Conservation (phyloP, 2,797 vertebrate species). For the Chrysocyon brachyurus region DNA sequence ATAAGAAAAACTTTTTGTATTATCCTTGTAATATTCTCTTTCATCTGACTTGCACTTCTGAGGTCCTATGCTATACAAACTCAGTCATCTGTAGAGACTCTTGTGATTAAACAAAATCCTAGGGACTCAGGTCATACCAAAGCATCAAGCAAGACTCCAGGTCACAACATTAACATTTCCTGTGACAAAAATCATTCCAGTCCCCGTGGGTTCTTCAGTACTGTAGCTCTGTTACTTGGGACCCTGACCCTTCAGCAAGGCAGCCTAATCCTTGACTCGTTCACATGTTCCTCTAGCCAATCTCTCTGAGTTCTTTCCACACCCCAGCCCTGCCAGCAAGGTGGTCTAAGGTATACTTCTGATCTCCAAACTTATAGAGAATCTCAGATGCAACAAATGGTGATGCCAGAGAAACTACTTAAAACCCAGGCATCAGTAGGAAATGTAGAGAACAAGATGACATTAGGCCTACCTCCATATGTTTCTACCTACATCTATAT, state of each 20-base stretch:
- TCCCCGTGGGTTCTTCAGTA: not conserved
- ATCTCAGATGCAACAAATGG: not conserved
- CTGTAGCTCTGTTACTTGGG: not conserved
- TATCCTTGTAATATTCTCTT: not conserved
- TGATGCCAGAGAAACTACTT: not conserved
- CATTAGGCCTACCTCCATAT: not conserved
- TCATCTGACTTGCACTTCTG: not conserved
- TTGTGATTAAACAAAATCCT: not conserved
- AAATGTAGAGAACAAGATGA: not conserved
- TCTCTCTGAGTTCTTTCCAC: not conserved
- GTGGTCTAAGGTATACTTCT: not conserved
- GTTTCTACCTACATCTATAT: not conserved
- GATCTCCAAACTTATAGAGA: not conserved
- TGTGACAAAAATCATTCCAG: not conserved
- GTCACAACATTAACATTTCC: not conserved
- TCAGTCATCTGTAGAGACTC: not conserved
- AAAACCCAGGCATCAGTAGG: not conserved
- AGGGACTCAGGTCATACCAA: not conserved
- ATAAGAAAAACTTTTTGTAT: not conserved
- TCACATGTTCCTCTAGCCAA: not conserved
- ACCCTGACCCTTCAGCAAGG: not conserved
- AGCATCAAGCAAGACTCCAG: not conserved
- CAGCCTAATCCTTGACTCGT: not conserved
- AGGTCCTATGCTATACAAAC: not conserved
- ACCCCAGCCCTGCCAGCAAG: not conserved